Percentiles rank a stretch among this genome's conserved stretches.
phyloP scores from a whole-genome alignment of 2,797 vertebrate species.

The Spinus olivaceus region DNA sequence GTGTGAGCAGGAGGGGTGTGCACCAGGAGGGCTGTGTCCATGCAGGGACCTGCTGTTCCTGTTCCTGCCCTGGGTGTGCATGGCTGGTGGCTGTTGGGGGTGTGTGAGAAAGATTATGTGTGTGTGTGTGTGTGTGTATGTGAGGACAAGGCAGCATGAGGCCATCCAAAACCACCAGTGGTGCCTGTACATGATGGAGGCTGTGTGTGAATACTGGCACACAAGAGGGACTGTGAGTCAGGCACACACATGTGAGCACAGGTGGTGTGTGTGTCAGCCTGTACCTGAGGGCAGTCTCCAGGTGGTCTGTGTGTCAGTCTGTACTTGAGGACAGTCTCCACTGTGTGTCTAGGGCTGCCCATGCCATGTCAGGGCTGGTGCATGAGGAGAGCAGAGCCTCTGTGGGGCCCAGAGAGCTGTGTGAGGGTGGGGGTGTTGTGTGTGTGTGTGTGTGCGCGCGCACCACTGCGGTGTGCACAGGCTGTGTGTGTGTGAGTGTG shows the following conservation, averaged over 20 bases:
- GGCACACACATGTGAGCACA: background rate
- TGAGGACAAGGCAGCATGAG: rapidly evolving
- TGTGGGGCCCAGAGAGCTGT: background rate
- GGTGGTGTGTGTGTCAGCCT: background rate
- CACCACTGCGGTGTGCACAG: too few relatives aligned
- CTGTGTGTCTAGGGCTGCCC: too few relatives aligned
- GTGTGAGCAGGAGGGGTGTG: background rate
- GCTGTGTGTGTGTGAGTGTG: too few relatives aligned
- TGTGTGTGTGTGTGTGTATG: background rate
- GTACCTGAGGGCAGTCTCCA: background rate
- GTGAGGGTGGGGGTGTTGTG: background rate
- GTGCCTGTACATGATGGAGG: rapidly evolving
- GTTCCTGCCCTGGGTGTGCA: background rate
- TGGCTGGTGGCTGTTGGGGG: rapidly evolving
- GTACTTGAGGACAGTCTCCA: too few relatives aligned
- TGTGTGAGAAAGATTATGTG: background rate
- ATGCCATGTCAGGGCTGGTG: rapidly evolving
- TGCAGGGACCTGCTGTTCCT: background rate
- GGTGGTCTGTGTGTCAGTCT: too few relatives aligned
- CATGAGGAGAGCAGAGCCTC: background rate
- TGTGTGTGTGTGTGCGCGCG: background rate
- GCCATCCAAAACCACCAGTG: too few relatives aligned
- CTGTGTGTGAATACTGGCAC: background rate
- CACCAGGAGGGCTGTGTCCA: too few relatives aligned
- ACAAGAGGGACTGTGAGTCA: background rate